Evolutionary conservation across 2,113 vertebrate genomes (phyloP).

Genomic region (Engraulis encrasicolus): DNA sequence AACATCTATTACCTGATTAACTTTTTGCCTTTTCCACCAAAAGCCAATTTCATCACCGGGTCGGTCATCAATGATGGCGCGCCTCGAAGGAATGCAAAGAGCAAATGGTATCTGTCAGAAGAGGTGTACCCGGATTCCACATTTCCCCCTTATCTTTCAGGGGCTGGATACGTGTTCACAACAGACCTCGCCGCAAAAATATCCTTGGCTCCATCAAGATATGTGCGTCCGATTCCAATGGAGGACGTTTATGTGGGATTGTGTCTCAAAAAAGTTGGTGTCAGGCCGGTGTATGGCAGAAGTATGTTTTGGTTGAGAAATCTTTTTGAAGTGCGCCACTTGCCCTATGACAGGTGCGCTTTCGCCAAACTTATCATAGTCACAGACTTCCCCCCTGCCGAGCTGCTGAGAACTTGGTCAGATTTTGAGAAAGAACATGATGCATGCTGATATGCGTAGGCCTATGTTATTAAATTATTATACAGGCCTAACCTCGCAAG

Average conservation of each 20-base stretch:
- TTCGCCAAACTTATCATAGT: constrained; percentile 62
- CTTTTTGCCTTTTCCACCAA: constrained; percentile 39
- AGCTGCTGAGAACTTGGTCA: constrained; percentile 65
- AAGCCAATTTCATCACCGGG: constrained; percentile 55
- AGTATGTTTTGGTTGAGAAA: constrained; percentile 51
- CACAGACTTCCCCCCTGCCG: constrained; percentile 58
- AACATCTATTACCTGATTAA: constrained; percentile 66
- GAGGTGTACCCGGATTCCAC: constrained; percentile 61
- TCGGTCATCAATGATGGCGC: constrained; percentile 58
- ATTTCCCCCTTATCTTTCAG: constrained; percentile 76
- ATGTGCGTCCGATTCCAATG: constrained; percentile 65
- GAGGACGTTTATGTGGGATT: constrained; percentile 84
- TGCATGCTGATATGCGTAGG: constrained; percentile 64
- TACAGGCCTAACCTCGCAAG: too few species aligned
- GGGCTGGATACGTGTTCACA: constrained; percentile 79
- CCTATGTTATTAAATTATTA: neutral
- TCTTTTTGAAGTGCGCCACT: constrained; percentile 59
- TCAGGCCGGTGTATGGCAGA: constrained; percentile 61
- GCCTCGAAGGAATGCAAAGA: constrained; percentile 55
- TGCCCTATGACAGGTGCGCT: constrained; percentile 72
- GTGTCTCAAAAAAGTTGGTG: constrained; percentile 67
- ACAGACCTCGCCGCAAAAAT: constrained; percentile 67
- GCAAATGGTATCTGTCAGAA: constrained; percentile 75
- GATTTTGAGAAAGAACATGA: constrained; percentile 59
- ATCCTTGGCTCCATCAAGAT: constrained; percentile 66